These are phyloP conservation scores for Danaus plexippus DNA, from an alignment of 1,140 invertebrate genomes.

Conservation along the genomic window DNA sequence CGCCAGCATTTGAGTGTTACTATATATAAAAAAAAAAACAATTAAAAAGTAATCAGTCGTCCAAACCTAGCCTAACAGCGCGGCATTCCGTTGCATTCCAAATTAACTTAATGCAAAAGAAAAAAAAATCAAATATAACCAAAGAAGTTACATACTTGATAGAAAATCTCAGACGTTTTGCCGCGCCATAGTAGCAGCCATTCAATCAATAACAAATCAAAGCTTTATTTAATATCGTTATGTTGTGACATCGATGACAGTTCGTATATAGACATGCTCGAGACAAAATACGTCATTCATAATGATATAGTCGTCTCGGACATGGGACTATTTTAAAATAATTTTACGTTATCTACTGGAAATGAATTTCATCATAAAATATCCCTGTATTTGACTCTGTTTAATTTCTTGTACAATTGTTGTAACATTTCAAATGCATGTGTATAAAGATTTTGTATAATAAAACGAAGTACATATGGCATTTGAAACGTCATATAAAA, in stretches of 20 bases:
- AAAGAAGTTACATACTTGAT: no score
- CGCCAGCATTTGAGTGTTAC: slow-evolving; percentile 37
- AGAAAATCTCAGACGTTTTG: slow-evolving; percentile 18
- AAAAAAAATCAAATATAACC: no score
- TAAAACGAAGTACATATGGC: slow-evolving; percentile 26
- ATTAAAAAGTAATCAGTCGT: slow-evolving; percentile 22
- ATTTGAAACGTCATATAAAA: slow-evolving; percentile 53
- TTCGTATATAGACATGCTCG: slow-evolving; percentile 20
- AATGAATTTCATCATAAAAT: slow-evolving; percentile 60
- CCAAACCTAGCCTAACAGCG: slow-evolving; percentile 22
- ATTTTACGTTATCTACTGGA: slow-evolving; percentile 35
- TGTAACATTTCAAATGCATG: slow-evolving; percentile 50
- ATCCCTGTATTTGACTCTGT: slow-evolving; percentile 70
- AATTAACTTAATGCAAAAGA: background rate
- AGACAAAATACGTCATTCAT: slow-evolving; percentile 21
- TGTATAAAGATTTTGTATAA: slow-evolving; percentile 21
- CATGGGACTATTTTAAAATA: slow-evolving; percentile 25
- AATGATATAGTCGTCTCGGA: slow-evolving; percentile 18
- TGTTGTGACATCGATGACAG: slow-evolving; percentile 34
- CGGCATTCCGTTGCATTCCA: slow-evolving; percentile 16
- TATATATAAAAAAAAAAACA: slow-evolving; percentile 17
- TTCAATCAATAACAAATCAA: slow-evolving; percentile 66
- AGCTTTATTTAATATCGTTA: slow-evolving; percentile 54
- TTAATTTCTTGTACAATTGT: slow-evolving; percentile 61
- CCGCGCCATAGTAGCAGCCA: slow-evolving; percentile 37